Conservation (phyloP, 1,140 invertebrate species). For the Drosophila leontia region DNA sequence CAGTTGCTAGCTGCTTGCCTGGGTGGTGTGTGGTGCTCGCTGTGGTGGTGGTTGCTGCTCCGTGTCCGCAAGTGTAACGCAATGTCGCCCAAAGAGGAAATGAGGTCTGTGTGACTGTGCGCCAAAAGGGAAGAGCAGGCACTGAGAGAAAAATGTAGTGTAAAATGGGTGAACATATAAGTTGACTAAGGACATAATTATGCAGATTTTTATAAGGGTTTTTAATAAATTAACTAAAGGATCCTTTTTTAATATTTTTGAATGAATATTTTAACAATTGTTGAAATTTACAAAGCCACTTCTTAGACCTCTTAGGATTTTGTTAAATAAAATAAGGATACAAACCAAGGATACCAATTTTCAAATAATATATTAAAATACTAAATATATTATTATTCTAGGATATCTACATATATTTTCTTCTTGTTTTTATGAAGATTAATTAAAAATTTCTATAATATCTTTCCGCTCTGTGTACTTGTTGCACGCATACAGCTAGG, state of each 20-base stretch:
- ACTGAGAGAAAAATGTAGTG: slow-evolving; percentile 1
- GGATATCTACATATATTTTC: background rate
- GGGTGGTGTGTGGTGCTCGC: slow-evolving; percentile 70
- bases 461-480: slow-evolving; percentile 10
- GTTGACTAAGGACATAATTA: background rate
- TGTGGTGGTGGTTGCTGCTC: slow-evolving; percentile 69
- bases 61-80: slow-evolving; percentile 74
- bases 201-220: too few relatives aligned
- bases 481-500: slow-evolving; percentile 20
- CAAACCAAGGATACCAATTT: too few relatives aligned
- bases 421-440: too few relatives aligned
- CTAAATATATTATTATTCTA: background rate
- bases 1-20: slow-evolving; percentile 50
- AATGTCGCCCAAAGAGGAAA: slow-evolving; percentile 82
- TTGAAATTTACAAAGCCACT: background rate
- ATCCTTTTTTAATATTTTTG: background rate
- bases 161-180: background rate
- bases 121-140: slow-evolving; percentile 51
- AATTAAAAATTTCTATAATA: background rate
- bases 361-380: background rate
- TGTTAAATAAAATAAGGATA: background rate
- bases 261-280: too few relatives aligned
- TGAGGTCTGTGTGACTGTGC: slow-evolving; percentile 64
- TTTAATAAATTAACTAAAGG: background rate
- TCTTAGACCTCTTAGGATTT: background rate